Evolutionary conservation across 1,140 invertebrate genomes (phyloP).

Genomic region (Drosophila equinoxialis): DNA sequence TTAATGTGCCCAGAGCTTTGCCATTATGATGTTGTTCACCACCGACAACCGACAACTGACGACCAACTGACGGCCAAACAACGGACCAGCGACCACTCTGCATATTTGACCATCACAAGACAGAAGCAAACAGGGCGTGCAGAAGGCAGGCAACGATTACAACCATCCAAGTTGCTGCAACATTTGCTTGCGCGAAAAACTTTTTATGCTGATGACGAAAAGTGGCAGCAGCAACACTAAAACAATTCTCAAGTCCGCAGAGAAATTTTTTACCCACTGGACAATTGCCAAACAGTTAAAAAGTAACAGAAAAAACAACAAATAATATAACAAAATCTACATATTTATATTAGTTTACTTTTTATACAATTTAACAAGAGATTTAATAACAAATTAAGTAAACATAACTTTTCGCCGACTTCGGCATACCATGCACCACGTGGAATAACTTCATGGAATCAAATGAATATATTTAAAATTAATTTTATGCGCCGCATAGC

Average conservation of each 20-base stretch:
- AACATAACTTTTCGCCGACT: too few species aligned
- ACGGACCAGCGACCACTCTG: constrained; percentile 50
- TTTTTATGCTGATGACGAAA: constrained; percentile 21
- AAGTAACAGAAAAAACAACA: constrained; percentile 1
- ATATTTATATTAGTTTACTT: too few species aligned
- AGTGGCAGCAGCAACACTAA: constrained; percentile 3
- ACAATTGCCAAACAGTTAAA: constrained; percentile 20
- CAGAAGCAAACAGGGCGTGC: background rate
- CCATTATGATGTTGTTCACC: constrained; percentile 73
- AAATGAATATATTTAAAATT: too few species aligned
- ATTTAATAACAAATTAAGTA: too few species aligned
- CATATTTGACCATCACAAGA: constrained; percentile 60
- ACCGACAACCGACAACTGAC: constrained; percentile 27
- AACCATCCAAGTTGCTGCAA: constrained; percentile 30
- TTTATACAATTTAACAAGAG: too few species aligned
- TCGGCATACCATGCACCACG: too few species aligned
- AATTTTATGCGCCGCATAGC: too few species aligned
- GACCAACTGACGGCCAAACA: background rate
- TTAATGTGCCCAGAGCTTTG: constrained; percentile 72
- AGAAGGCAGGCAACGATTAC: background rate
- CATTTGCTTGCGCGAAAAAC: constrained; percentile 39
- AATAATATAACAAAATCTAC: background rate
- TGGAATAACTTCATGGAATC: too few species aligned
- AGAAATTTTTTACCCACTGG: constrained; percentile 32
- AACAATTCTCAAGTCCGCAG: constrained; percentile 33